Base-by-base conservation (phyloP, 1,140 invertebrate genomes). In the Drosophila erecta region DNA sequence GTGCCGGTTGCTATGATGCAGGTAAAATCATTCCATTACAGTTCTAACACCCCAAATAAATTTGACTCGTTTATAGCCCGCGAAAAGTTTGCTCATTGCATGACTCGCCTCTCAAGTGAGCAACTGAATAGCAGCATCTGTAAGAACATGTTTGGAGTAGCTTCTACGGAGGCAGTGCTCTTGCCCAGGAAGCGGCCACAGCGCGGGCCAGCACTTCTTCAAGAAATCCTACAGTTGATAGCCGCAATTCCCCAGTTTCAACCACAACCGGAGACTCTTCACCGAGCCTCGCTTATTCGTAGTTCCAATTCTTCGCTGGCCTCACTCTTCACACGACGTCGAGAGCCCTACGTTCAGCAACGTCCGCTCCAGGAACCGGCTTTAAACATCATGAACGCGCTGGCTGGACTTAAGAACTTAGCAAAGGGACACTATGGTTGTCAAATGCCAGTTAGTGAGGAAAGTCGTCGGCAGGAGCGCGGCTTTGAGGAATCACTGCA, bases 401-500 rank as follows among this genome's bases (percentile, higher is more conserved):
- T 95, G 61, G 93, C 94, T 0, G 93, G 93, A 62, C 91, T 94
- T 0, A 93, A 93, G 57, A 93, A 93, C 61, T 94, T 94, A 50
- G 92, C 93, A 47, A 93, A 93, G 53, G 94, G 94, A 0, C 93
- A 94, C 35, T 94, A 94, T 44, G 93, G 92, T 3, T 51, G 40
- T 4, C 44, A 64, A 11, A 79, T 1, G 92, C 91, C 64, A 91
- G 90, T 40, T 79, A 4, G 44, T 91, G 50, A 90, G 76, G 33
- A 91, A 84, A 93, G 91, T 58, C 93, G 93, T 12, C 90, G 14
- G 50, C 93, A 91, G 57, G 74, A 93, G 0, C 93, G 95, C 58
- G 95, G 95, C 62, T 96, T 96, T 74, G 94, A 95, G 50, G 96
- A 96, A 87, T 96, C 95, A 74, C 79, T 96, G 1, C 96, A 95